Conservation (phyloP, 2,113 vertebrate genomes). For the Pontoporia blainvillei region DNA sequence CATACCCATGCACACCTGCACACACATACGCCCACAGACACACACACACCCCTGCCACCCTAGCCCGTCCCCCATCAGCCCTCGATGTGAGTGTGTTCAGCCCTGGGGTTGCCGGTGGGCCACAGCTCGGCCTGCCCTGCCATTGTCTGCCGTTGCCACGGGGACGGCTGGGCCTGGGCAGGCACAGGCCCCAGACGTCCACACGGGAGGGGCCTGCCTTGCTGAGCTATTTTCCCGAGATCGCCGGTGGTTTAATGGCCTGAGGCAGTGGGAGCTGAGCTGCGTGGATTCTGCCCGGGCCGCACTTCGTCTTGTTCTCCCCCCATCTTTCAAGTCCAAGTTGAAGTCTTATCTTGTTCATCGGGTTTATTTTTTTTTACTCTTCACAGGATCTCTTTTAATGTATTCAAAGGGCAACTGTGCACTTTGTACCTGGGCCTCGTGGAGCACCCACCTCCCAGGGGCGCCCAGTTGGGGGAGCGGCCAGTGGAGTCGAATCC, state of each 20-base stretch:
- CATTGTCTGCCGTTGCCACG: background rate
- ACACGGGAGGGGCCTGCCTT: no score
- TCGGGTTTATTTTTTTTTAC: background rate
- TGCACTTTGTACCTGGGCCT: background rate
- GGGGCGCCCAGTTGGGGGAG: accelerated
- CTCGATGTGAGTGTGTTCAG: background rate
- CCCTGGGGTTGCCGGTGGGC: no score
- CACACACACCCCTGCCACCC: background rate
- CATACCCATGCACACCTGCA: background rate
- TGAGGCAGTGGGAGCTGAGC: background rate
- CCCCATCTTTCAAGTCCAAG: background rate
- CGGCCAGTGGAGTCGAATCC: accelerated
- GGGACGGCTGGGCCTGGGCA: background rate
- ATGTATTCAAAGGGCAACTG: background rate
- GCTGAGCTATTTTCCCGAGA: background rate
- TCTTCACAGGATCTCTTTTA: background rate
- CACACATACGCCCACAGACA: background rate
- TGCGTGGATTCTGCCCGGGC: background rate
- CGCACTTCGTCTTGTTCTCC: background rate
- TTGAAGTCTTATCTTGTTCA: background rate
- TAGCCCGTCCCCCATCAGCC: background rate
- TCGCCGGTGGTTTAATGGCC: background rate
- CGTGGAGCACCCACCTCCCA: accelerated
- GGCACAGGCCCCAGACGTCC: background rate
- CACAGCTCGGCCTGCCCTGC: background rate